phyloP scores from a whole-genome alignment of 2,113 vertebrate genomes.

The Sinocyclocheilus anophthalmus region DNA sequence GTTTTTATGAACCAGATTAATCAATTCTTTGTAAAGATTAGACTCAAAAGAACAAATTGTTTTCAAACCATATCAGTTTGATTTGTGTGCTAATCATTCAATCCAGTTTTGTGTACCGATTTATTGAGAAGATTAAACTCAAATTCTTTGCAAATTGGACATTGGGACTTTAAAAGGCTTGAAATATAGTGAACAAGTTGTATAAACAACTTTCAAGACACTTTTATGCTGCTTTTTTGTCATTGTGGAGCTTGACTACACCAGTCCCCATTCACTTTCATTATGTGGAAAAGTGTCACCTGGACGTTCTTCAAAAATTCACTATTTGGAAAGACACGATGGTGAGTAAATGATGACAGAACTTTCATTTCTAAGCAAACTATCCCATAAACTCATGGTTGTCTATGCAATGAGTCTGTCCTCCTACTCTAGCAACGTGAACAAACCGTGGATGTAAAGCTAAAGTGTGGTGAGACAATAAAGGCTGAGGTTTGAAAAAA shows the following conservation, averaged over 20 bases:
- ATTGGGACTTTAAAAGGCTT: background rate
- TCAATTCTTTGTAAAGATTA: background rate
- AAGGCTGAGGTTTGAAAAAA: conserved; percentile 62
- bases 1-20: background rate
- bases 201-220: background rate
- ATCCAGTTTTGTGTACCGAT: background rate
- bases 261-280: background rate
- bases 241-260: too few relatives aligned
- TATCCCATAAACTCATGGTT: background rate
- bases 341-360: background rate
- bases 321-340: background rate
- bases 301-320: background rate
- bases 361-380: background rate
- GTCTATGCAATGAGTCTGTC: background rate
- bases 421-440: background rate
- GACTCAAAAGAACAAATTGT: background rate
- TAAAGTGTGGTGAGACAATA: conserved; percentile 69
- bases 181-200: background rate
- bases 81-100: background rate
- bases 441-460: conserved; percentile 56
- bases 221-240: background rate
- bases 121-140: background rate
- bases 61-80: background rate
- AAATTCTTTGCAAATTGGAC: background rate
- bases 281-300: background rate